Percentiles rank a stretch among this genome's conserved stretches.
phyloP scores from a whole-genome alignment of 2,113 vertebrate species.

The Embiotoca jacksoni region DNA sequence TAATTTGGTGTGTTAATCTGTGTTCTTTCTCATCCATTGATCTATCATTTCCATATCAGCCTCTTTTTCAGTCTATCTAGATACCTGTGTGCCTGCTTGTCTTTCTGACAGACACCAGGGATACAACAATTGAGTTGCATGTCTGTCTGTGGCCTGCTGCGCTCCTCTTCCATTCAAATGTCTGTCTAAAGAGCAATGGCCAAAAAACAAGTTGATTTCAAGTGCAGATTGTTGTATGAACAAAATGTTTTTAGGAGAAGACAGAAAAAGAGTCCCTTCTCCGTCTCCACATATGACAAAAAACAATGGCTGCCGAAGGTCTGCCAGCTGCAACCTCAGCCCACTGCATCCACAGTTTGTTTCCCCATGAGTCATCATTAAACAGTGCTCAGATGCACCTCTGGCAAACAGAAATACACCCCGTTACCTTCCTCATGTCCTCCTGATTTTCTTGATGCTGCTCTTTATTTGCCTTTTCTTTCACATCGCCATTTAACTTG shows the following conservation, averaged over 20 bases:
- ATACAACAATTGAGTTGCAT: neutral
- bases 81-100: too few relatives aligned
- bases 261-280: constrained; percentile 4
- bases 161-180: neutral
- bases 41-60: constrained; percentile 16
- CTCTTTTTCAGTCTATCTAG: too few relatives aligned
- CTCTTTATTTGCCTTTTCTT: neutral
- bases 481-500: neutral
- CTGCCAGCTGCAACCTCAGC: constrained; percentile 69
- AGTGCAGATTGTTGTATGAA: neutral
- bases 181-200: neutral
- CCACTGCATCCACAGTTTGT: constrained; percentile 71
- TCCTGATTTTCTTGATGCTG: constrained; percentile 9
- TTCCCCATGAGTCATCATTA: constrained; percentile 80
- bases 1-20: constrained; percentile 43
- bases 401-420: constrained; percentile 22
- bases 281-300: constrained; percentile 54
- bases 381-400: constrained; percentile 76
- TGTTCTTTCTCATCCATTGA: constrained; percentile 20
- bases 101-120: too few relatives aligned
- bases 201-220: neutral
- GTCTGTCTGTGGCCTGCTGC: constrained; percentile 1
- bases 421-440: neutral
- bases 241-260: constrained; percentile 8
- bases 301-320: constrained; percentile 41